Percentiles rank a stretch among this genome's conserved stretches.
These are phyloP conservation scores for Thamnaconus septentrionalis DNA, from an alignment of 2,113 vertebrate species.

Conservation along the genomic window DNA sequence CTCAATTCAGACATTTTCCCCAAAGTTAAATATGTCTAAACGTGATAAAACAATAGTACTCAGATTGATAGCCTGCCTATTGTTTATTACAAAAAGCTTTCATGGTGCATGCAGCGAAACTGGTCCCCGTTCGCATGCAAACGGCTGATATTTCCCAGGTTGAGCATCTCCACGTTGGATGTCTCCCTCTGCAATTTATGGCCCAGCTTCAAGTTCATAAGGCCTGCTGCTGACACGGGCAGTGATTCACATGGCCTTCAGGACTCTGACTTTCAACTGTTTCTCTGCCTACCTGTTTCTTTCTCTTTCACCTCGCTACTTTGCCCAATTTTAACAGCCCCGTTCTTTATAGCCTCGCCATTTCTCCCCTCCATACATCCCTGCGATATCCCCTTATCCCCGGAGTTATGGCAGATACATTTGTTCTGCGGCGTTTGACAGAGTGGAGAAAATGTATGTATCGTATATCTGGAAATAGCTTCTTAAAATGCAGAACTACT, in stretches of 20 bases:
- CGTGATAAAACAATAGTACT: conserved; percentile 1
- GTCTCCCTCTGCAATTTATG: conserved; percentile 29
- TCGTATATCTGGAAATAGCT: background rate
- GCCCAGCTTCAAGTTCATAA: conserved; percentile 14
- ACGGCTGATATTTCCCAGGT: background rate
- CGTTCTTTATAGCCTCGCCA: conserved; percentile 14
- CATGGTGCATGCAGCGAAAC: conserved; percentile 6
- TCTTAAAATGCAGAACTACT: too few relatives aligned
- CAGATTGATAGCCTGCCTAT: background rate
- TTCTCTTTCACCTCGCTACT: conserved; percentile 23
- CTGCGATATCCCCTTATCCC: background rate
- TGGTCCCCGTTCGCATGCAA: background rate
- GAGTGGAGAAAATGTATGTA: conserved; percentile 12
- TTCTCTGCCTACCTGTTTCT: conserved; percentile 20
- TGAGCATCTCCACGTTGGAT: background rate
- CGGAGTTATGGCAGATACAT: conserved; percentile 26
- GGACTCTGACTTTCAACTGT: conserved; percentile 13
- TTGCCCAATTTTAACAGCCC: conserved; percentile 8
- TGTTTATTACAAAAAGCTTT: background rate
- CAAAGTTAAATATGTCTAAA: background rate
- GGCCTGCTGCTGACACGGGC: conserved; percentile 19
- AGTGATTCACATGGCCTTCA: conserved; percentile 31
- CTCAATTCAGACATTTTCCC: too few relatives aligned
- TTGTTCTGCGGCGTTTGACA: conserved; percentile 9
- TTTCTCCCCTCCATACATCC: background rate